These are phyloP conservation scores for Leptosomus discolor DNA, from an alignment of 2,113 vertebrate species.

Conservation along the genomic window DNA sequence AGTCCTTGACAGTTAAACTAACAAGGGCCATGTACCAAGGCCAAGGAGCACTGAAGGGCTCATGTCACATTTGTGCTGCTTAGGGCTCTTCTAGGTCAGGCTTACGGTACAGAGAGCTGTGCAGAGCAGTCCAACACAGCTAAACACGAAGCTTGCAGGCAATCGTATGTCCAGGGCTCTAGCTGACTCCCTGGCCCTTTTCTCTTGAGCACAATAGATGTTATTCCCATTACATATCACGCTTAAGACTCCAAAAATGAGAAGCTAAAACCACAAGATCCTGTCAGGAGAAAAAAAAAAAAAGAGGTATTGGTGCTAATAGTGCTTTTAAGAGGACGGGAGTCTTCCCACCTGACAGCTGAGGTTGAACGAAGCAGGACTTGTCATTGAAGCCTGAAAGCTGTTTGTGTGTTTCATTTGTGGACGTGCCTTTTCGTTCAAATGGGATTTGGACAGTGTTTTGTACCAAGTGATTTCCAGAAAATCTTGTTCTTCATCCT, in stretches of 20 bases:
- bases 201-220: neutral
- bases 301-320: neutral
- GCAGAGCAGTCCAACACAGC: neutral
- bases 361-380: neutral
- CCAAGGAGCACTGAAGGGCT: neutral
- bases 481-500: conserved; percentile 54
- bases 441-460: neutral
- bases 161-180: neutral
- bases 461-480: conserved; percentile 22
- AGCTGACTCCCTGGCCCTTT: neutral
- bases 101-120: fast-evolving
- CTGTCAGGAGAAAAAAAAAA: neutral
- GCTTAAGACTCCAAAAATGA: neutral
- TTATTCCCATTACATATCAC: neutral
- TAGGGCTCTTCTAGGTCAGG: neutral
- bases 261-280: neutral
- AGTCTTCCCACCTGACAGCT: neutral
- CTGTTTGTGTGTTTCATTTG: neutral
- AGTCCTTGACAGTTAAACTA: neutral
- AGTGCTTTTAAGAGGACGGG: fast-evolving
- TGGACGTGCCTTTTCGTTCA: neutral
- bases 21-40: neutral
- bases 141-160: fast-evolving
- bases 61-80: neutral
- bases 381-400: neutral